Evolutionary conservation across 35 echinoderm and acorn worm genomes (phyloP).

Genomic region (Heliocidaris tuberculata): DNA sequence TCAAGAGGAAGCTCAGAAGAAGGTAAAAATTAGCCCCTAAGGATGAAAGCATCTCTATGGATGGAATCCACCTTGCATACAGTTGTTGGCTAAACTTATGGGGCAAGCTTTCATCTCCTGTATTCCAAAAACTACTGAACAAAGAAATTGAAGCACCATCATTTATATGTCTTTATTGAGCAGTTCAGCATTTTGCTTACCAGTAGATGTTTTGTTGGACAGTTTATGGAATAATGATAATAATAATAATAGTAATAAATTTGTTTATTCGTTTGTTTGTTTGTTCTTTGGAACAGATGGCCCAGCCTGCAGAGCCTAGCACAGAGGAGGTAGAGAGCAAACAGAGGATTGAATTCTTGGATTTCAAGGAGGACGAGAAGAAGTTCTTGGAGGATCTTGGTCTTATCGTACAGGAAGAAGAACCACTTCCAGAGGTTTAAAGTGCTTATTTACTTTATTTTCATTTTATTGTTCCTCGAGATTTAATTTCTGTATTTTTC

Average conservation of each 20-base stretch:
- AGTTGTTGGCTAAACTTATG: no score
- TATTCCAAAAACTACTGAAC: no score
- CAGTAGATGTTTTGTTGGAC: no score
- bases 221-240: no score
- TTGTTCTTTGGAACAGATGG: slow-evolving; percentile 54
- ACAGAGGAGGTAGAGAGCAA: slow-evolving; percentile 82
- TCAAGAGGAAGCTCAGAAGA: slow-evolving; percentile 88
- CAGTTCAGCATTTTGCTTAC: no score
- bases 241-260: no score
- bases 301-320: slow-evolving; percentile 75
- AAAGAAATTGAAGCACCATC: no score
- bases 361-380: slow-evolving; percentile 90
- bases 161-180: no score
- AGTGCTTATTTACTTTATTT: background rate
- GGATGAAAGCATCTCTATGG: no score
- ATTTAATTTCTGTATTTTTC: no score
- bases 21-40: slow-evolving; percentile 45
- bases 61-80: no score
- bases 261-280: background rate
- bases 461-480: background rate
- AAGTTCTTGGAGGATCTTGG: slow-evolving; percentile 86
- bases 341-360: slow-evolving; percentile 67
- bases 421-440: slow-evolving; percentile 87
- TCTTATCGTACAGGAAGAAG: slow-evolving; percentile 62
- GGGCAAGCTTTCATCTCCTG: no score